These are phyloP conservation scores for Oenanthe oenanthe DNA, from an alignment of 2,113 vertebrate genomes.

Conservation along the genomic window DNA sequence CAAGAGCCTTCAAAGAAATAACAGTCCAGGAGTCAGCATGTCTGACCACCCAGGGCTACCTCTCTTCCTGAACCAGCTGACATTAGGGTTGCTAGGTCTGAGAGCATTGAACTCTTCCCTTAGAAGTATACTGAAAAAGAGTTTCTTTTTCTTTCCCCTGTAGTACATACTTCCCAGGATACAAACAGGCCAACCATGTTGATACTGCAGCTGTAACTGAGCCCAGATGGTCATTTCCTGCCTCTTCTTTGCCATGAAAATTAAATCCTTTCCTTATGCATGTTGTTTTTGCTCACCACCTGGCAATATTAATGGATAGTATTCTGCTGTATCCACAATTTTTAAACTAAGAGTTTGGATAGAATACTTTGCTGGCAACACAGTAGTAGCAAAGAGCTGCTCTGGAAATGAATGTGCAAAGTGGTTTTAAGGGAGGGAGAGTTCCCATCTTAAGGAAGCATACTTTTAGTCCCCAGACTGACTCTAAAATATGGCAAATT, in stretches of 20 bases:
- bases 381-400: background rate
- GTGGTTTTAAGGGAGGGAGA: background rate
- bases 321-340: background rate
- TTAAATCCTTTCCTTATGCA: slow-evolving; percentile 27
- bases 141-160: slow-evolving; percentile 7
- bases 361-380: background rate
- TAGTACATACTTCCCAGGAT: background rate
- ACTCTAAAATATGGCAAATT: background rate
- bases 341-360: background rate
- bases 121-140: background rate
- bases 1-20: background rate
- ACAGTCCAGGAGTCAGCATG: background rate
- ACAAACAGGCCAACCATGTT: background rate
- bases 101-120: slow-evolving; percentile 10
- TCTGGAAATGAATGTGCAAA: background rate
- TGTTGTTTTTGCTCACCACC: background rate
- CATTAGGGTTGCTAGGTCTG: background rate
- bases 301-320: background rate
- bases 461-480: background rate
- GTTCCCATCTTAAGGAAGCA: background rate
- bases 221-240: slow-evolving; percentile 52
- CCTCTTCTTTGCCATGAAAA: slow-evolving; percentile 28
- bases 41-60: slow-evolving; percentile 9
- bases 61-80: background rate
- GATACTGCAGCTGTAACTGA: slow-evolving; percentile 43